Evolutionary conservation across 2,888 invertebrate species (phyloP), one percentile per base, ranked within the genome.

Genomic region (Eudasyphora cyanicolor): DNA sequence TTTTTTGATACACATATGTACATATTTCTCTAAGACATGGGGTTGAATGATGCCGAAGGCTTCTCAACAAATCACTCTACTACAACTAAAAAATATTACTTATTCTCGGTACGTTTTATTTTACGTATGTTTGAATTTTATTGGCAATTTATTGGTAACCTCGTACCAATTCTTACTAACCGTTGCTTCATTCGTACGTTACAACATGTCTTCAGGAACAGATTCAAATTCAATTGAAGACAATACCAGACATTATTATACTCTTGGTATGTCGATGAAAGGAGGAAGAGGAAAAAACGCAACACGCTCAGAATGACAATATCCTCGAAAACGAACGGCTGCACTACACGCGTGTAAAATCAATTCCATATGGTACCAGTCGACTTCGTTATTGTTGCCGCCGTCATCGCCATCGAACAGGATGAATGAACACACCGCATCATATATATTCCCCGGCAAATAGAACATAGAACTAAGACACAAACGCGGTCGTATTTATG

Each of bases 121-220:
- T 90, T 88, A 89, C 89, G 86, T 86, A 87, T 89, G 91, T 88
- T 89, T 91, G 87, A 88, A 87, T 90, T 90, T 90, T 89, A 91
- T 90, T 91, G 89, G 86, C 91, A 90, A 90, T 88, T 89, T 88
- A 87, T 83, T 83, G 76, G 54, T 64, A 82, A 82, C 62, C n/a
- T n/a, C n/a, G 75, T 75, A 75, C n/a, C n/a, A n/a, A n/a, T n/a
- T n/a, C n/a, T n/a, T n/a, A n/a, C n/a, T n/a, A n/a, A n/a, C n/a
- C 70, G 69, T 75, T 74, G n/a, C n/a, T n/a, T n/a, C 74, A 21
- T 49, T n/a, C 7, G 19, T 62, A 49, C 27, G 12, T 45, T 21
- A 7, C n/a, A 60, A 49, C 42, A 42, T 67, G 67, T 67, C 67
- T 67, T 67, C 38, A 29, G 2, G 12, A 54, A 67, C 71, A 35